Evolutionary conservation across 1,140 invertebrate genomes (phyloP).

Genomic region (Samia ricini): DNA sequence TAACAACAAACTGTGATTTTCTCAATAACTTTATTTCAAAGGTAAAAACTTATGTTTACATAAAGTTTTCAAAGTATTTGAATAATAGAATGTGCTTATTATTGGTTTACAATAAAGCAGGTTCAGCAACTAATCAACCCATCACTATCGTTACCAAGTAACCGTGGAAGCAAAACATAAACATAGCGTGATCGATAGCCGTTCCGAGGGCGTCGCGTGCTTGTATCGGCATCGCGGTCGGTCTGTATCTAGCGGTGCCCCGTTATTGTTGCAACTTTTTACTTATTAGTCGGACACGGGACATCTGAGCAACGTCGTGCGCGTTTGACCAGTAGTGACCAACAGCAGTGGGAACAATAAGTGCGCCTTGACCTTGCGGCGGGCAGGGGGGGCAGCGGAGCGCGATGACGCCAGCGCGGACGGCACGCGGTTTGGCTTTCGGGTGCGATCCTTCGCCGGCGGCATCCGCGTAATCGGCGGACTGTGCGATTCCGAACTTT

Average conservation of each 20-base stretch:
- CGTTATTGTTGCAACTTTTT: slow-evolving; percentile 19
- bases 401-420: slow-evolving; percentile 69
- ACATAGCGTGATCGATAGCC: slow-evolving; percentile 66
- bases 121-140: background rate
- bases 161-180: slow-evolving; percentile 67
- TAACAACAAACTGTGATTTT: background rate
- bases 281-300: slow-evolving; percentile 23
- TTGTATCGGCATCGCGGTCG: slow-evolving; percentile 18
- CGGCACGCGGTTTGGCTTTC: slow-evolving; percentile 71
- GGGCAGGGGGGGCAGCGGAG: slow-evolving; percentile 58
- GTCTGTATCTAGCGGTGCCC: slow-evolving; percentile 13
- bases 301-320: slow-evolving; percentile 21
- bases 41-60: no score
- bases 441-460: slow-evolving; percentile 73
- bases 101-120: background rate
- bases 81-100: background rate
- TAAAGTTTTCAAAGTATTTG: no score
- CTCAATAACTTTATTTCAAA: no score
- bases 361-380: slow-evolving; percentile 71
- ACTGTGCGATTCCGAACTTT: slow-evolving; percentile 59
- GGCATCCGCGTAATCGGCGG: slow-evolving; percentile 73
- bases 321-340: slow-evolving; percentile 34
- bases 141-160: slow-evolving; percentile 26
- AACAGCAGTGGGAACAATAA: slow-evolving; percentile 56
- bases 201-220: slow-evolving; percentile 29